Conservation (phyloP, 2,888 invertebrate species). For the Trachelus iudaicus region DNA sequence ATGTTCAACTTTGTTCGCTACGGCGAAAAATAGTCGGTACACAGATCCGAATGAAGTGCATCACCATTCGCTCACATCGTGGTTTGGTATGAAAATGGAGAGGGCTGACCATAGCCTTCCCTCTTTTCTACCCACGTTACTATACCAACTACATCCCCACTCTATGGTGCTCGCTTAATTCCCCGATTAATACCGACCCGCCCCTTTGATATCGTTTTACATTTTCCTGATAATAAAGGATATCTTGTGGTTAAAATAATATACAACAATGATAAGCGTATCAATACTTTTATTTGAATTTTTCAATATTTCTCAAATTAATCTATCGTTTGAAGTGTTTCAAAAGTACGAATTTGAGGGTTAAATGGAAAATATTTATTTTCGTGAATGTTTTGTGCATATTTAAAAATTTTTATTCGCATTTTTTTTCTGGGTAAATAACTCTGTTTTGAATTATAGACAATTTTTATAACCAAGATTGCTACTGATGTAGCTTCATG, state of each 20-base stretch:
- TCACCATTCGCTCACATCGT: conserved; percentile 51
- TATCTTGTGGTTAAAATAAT: neutral
- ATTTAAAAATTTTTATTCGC: neutral
- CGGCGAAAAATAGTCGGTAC: conserved; percentile 34
- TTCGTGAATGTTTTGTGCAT: neutral
- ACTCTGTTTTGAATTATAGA: neutral
- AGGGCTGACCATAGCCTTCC: conserved; percentile 7
- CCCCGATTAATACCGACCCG: conserved; percentile 27
- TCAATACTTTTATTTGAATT: neutral
- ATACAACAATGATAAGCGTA: neutral
- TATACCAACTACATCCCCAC: conserved; percentile 6
- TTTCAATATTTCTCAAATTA: neutral
- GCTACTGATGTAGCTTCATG: conserved; percentile 7
- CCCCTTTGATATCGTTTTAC: conserved; percentile 6
- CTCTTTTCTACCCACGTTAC: conserved; percentile 6
- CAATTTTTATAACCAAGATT: neutral
- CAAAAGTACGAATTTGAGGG: neutral
- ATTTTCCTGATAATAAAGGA: neutral
- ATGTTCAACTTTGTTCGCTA: neutral
- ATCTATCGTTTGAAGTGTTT: no score
- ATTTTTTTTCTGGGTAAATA: neutral
- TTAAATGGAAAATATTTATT: neutral
- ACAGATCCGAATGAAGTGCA: conserved; percentile 48
- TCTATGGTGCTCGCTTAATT: conserved; percentile 25
- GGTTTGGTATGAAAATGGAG: conserved; percentile 26